Conservation (phyloP, 2,113 vertebrate genomes). For the Charadrius vociferus region DNA sequence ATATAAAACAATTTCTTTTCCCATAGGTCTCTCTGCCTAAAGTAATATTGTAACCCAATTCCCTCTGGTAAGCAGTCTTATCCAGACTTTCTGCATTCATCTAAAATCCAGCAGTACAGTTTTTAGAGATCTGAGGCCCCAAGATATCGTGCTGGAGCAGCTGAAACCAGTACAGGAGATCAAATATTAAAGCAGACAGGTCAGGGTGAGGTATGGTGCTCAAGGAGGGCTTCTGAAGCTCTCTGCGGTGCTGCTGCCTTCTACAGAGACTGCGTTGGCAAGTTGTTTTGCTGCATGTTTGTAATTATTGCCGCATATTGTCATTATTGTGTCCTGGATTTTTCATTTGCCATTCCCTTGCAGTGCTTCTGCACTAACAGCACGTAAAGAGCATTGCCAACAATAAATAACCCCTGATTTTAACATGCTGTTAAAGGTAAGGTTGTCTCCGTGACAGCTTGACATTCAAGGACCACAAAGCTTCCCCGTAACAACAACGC, state of each 20-base stretch:
- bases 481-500: not conserved
- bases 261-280: not conserved
- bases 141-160: not conserved
- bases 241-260: not conserved
- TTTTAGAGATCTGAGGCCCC: not conserved
- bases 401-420: not conserved
- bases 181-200: not conserved
- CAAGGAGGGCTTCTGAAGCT: not conserved
- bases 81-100: not conserved
- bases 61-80: not conserved
- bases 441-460: not conserved
- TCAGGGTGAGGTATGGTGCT: not conserved
- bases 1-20: not conserved
- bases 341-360: not conserved
- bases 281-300: not conserved
- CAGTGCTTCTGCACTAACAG: not conserved
- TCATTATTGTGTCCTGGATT: not conserved
- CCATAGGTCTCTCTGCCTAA: not conserved
- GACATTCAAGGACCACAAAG: slow-evolving; percentile 60
- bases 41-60: not conserved
- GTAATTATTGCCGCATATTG: not conserved
- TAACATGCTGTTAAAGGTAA: not conserved
- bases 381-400: not conserved
- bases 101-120: not conserved
- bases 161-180: not conserved